Percentiles rank a stretch among this genome's conserved stretches.
These are phyloP conservation scores for Dermochelys coriacea DNA, from an alignment of 2,797 vertebrate species.

Conservation along the genomic window DNA sequence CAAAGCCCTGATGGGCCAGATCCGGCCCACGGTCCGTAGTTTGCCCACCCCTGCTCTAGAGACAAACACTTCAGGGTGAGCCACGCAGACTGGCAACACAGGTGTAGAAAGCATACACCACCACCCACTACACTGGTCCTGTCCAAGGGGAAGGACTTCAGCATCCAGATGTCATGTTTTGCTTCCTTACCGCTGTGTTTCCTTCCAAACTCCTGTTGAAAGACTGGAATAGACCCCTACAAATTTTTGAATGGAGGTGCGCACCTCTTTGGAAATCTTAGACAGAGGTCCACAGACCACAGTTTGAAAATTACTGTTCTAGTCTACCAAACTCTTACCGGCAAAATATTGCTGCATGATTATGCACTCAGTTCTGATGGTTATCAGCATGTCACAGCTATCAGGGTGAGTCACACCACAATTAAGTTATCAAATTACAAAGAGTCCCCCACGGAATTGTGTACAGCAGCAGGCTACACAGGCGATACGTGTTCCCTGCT, in stretches of 20 bases:
- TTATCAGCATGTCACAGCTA: fast-evolving
- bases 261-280: no score
- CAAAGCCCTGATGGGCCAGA: no score
- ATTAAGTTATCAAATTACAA: neutral
- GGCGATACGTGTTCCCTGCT: fast-evolving
- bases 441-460: neutral
- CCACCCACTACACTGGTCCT: neutral
- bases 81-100: no score
- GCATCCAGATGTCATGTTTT: neutral
- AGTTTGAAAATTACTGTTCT: no score
- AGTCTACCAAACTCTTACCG: neutral
- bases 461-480: neutral
- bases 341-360: neutral
- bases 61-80: no score
- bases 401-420: neutral
- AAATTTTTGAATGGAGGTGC: no score
- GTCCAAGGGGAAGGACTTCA: neutral
- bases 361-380: neutral
- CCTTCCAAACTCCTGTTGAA: neutral
- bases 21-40: no score
- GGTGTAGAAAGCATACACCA: neutral
- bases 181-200: neutral
- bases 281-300: no score
- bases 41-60: no score
- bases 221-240: neutral